A percentile compares a stretch with the other conserved stretches of the same genome.
These are phyloP conservation scores for Odocoileus virginianus DNA, from an alignment of 2,113 vertebrate genomes.

Conservation along the genomic window DNA sequence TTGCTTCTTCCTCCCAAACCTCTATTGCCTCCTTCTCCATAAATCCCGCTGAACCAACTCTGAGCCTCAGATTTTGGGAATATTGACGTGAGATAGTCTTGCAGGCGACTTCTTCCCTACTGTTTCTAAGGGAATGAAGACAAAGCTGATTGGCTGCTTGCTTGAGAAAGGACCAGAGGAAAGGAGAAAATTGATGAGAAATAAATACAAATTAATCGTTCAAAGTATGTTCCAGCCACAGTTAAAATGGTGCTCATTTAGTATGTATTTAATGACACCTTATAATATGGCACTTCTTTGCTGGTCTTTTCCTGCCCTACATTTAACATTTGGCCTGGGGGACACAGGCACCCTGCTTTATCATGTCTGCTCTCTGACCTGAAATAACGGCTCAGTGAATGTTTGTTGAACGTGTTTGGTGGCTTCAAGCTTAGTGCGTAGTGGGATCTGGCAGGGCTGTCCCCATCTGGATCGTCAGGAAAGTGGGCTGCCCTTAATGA, in stretches of 20 bases:
- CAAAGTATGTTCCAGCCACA: neutral
- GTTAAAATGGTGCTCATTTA: neutral
- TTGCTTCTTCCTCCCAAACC: neutral
- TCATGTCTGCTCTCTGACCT: neutral
- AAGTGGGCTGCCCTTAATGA: neutral
- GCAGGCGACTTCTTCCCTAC: neutral
- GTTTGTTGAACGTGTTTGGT: neutral
- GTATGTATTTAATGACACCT: neutral
- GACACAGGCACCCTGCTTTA: neutral
- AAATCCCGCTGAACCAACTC: neutral
- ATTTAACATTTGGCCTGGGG: neutral
- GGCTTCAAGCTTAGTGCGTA: neutral
- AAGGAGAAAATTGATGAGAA: neutral
- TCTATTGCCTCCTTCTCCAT: neutral
- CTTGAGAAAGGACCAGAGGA: neutral
- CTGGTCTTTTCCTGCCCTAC: neutral
- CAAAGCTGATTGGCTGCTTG: neutral
- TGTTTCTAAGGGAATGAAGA: neutral
- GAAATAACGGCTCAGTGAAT: neutral
- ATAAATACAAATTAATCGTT: neutral
- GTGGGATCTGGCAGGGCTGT: neutral
- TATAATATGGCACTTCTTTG: rapidly evolving
- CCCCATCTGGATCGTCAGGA: neutral
- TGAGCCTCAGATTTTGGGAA: neutral
- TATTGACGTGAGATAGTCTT: neutral